Conservation (phyloP, 2,797 vertebrate genomes). For the Gallinago solitaria region DNA sequence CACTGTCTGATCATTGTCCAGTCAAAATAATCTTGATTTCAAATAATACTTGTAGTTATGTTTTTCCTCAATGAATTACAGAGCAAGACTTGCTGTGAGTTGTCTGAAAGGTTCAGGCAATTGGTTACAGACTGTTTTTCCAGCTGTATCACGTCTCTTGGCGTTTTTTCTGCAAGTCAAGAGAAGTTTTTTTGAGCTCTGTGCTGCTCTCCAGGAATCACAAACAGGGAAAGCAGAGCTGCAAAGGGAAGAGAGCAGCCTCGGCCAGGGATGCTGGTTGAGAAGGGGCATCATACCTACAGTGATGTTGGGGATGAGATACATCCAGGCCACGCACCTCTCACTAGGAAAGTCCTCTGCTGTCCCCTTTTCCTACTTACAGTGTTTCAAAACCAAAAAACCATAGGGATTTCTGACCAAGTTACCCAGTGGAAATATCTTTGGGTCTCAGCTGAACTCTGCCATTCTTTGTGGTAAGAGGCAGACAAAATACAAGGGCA, state of each 20-base stretch:
- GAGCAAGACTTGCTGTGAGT: neutral
- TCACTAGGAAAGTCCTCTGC: neutral
- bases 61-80: slow-evolving; percentile 38
- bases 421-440: neutral
- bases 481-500: neutral
- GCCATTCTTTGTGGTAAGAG: neutral
- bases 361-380: neutral
- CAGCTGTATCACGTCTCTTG: neutral
- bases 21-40: slow-evolving; percentile 52
- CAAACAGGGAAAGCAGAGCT: neutral
- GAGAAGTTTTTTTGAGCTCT: neutral
- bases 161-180: neutral
- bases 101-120: neutral
- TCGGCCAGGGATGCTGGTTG: neutral
- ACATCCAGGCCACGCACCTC: neutral
- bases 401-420: neutral
- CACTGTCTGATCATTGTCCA: slow-evolving; percentile 6
- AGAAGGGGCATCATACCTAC: neutral
- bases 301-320: neutral
- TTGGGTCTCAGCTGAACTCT: neutral
- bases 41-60: slow-evolving; percentile 10
- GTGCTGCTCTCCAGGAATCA: neutral
- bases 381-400: neutral
- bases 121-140: neutral
- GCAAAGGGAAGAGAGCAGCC: neutral